These are phyloP conservation scores for Aldrovandia affinis DNA, from an alignment of 2,797 vertebrate species.

Conservation along the genomic window DNA sequence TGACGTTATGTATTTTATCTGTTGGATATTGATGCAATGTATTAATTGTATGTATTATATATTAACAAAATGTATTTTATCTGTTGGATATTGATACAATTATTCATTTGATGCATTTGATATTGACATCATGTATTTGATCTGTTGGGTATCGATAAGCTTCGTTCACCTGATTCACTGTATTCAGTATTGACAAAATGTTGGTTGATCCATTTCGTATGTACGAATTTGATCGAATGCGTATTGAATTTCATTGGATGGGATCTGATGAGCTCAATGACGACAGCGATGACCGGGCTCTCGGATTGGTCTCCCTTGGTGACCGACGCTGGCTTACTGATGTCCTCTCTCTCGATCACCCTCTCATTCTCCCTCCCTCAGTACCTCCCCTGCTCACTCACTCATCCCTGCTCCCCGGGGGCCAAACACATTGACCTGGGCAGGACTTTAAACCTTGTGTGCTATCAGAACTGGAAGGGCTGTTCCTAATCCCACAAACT, in stretches of 20 bases:
- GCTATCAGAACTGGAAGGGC: neutral
- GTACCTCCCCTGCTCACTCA: neutral
- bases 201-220: no score
- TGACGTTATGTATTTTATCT: neutral
- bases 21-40: neutral
- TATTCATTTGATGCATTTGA: neutral
- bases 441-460: neutral
- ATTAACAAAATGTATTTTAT: neutral
- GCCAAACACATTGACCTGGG: neutral
- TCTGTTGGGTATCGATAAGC: no score
- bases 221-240: no score
- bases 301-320: no score
- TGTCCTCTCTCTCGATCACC: neutral
- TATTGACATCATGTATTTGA: neutral
- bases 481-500: neutral
- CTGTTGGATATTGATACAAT: neutral
- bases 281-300: no score
- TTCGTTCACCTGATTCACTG: no score
- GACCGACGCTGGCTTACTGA: no score
- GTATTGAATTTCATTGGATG: no score
- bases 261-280: no score
- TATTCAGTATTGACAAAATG: neutral
- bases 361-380: constrained; percentile 1
- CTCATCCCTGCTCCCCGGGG: neutral
- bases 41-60: neutral